phyloP scores from a whole-genome alignment of 1,140 invertebrate genomes.

The Babylonia areolata region DNA sequence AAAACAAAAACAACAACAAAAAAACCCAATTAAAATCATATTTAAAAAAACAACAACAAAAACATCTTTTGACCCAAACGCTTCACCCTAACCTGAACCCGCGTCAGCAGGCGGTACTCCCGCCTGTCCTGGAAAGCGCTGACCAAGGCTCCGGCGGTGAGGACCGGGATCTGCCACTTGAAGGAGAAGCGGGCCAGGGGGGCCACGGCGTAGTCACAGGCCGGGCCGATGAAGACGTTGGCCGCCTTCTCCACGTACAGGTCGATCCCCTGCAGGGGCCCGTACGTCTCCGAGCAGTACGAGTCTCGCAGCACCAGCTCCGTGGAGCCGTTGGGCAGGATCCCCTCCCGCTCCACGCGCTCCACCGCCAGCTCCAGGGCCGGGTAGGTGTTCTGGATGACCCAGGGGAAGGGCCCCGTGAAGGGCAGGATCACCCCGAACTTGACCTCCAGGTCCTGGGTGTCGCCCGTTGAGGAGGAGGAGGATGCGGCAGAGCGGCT shows the following conservation, averaged over 20 bases:
- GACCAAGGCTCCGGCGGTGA: conserved; percentile 90
- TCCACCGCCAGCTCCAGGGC: conserved; percentile 65
- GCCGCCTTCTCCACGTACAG: conserved; percentile 61
- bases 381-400: conserved; percentile 54
- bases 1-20: too few relatives aligned
- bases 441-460: conserved; percentile 26
- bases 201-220: conserved; percentile 94
- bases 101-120: conserved; percentile 62
- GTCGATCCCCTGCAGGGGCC: conserved; percentile 67
- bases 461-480: background rate
- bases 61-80: conserved; percentile 28
- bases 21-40: too few relatives aligned
- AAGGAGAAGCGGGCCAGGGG: conserved; percentile 91
- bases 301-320: conserved; percentile 58
- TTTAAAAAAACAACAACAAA: background rate
- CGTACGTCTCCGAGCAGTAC: conserved; percentile 65
- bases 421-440: conserved; percentile 55
- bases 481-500: too few relatives aligned
- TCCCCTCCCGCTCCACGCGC: conserved; percentile 35
- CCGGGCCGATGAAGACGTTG: conserved; percentile 92
- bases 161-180: conserved; percentile 89
- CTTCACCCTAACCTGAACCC: conserved; percentile 49
- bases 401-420: conserved; percentile 45
- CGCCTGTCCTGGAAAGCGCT: conserved; percentile 82
- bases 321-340: conserved; percentile 52